Evolutionary conservation across 2,888 invertebrate species (phyloP).

Genomic region (Caenorhabditis macrosperma): DNA sequence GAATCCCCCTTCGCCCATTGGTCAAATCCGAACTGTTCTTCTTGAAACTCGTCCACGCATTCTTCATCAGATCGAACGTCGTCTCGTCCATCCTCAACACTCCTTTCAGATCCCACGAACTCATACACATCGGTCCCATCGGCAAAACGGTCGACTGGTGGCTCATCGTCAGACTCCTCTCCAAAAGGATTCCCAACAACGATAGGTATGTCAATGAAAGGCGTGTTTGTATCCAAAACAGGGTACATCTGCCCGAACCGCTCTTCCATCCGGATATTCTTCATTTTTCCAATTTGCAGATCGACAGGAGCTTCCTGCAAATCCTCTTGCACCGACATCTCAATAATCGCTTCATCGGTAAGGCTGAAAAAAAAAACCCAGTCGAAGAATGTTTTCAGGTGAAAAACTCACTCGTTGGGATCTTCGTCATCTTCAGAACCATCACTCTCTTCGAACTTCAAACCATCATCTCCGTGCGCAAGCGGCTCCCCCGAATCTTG

Average conservation of each 20-base stretch:
- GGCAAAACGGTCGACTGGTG: no score
- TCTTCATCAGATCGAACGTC: no score
- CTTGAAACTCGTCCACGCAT: no score
- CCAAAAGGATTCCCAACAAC: not conserved
- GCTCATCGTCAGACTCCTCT: no score
- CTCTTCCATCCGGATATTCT: not conserved
- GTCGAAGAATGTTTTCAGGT: not conserved
- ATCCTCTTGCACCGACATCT: not conserved
- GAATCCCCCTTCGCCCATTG: no score
- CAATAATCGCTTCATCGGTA: not conserved
- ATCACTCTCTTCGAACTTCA: no score
- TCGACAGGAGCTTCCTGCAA: not conserved
- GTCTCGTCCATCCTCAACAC: no score
- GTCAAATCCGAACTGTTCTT: no score
- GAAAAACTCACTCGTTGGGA: not conserved
- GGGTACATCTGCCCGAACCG: not conserved
- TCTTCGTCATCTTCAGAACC: not conserved
- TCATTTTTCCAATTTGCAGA: not conserved
- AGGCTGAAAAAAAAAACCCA: not conserved
- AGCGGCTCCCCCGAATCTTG: no score
- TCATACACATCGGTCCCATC: no score
- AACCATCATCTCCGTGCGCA: no score
- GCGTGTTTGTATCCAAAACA: not conserved
- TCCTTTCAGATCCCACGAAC: no score
- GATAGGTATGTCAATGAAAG: not conserved